Conservation (phyloP, 1,140 invertebrate species). For the Drosophila eugracilis region DNA sequence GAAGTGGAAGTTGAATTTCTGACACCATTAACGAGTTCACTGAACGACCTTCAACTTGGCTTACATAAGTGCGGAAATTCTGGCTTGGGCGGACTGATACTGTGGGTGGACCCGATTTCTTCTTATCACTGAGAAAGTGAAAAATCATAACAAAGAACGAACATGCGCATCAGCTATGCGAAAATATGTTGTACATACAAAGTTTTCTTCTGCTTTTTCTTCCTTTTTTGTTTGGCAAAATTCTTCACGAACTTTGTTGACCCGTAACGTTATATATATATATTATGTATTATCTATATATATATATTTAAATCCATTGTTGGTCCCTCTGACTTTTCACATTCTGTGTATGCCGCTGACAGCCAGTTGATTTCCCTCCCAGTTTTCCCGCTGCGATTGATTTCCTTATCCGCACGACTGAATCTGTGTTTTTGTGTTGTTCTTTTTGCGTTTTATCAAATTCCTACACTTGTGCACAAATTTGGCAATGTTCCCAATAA, state of each 20-base stretch:
- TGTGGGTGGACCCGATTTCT: constrained; percentile 16
- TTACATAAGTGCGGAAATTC: constrained; percentile 50
- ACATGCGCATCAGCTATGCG: constrained; percentile 59
- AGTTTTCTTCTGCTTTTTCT: not conserved
- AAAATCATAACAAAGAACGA: constrained; percentile 41
- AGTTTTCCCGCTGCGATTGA: constrained; percentile 38
- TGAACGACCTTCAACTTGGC: constrained; percentile 66
- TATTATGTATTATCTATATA: not conserved
- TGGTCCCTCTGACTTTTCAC: constrained; percentile 20
- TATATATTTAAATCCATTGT: constrained; percentile 14
- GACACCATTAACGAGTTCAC: constrained; percentile 46
- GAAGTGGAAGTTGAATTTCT: not conserved
- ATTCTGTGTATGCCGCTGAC: constrained; percentile 26
- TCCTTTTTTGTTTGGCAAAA: constrained; percentile 1
- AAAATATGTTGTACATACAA: constrained; percentile 19
- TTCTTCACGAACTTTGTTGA: constrained; percentile 36
- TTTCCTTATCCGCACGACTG: constrained; percentile 34
- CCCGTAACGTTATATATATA: not conserved
- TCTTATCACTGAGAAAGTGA: constrained; percentile 49
- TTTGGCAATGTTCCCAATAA: constrained; percentile 20
- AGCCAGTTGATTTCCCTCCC: constrained; percentile 22
- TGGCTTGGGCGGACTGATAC: not conserved
- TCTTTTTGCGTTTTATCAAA: constrained; percentile 52
- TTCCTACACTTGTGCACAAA: constrained; percentile 23
- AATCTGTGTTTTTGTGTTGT: constrained; percentile 3